These are phyloP conservation scores for Podarcis siculus DNA, from an alignment of 2,797 vertebrate species.

Conservation along the genomic window DNA sequence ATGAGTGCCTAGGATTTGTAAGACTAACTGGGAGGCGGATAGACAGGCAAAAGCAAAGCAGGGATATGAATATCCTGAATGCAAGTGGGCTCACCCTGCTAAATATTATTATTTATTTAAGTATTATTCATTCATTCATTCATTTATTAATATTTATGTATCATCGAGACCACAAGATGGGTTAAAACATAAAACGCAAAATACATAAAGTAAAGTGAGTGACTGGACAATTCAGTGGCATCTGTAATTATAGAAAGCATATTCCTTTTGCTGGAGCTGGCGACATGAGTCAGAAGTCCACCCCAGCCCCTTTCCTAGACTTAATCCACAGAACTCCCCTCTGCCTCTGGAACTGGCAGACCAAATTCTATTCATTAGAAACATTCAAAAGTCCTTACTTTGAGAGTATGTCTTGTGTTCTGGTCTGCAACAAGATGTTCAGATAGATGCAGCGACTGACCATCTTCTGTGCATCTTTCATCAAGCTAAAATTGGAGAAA, in stretches of 20 bases:
- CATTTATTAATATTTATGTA: no score
- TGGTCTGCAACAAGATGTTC: conserved; percentile 94
- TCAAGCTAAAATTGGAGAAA: conserved; percentile 78
- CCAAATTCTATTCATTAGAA: not conserved
- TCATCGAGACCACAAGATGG: not conserved
- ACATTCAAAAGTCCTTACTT: conserved; percentile 77
- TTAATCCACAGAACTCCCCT: not conserved
- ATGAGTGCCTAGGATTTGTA: not conserved
- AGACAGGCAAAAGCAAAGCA: not conserved
- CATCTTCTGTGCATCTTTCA: conserved; percentile 96
- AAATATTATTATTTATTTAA: no score
- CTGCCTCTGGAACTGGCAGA: not conserved
- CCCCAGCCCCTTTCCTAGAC: not conserved
- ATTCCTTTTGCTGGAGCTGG: not conserved
- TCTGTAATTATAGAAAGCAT: no score
- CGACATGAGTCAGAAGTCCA: not conserved
- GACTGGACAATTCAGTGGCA: not conserved
- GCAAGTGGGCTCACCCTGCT: not conserved
- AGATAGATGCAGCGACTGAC: conserved; percentile 96
- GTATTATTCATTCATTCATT: no score
- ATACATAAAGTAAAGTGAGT: no score
- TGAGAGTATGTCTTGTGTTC: conserved; percentile 87
- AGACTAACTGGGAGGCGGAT: not conserved
- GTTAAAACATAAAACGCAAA: no score
- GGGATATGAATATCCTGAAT: not conserved